Evolutionary conservation across 2,888 invertebrate genomes (phyloP).

Genomic region (Chromoteleia sp.): DNA sequence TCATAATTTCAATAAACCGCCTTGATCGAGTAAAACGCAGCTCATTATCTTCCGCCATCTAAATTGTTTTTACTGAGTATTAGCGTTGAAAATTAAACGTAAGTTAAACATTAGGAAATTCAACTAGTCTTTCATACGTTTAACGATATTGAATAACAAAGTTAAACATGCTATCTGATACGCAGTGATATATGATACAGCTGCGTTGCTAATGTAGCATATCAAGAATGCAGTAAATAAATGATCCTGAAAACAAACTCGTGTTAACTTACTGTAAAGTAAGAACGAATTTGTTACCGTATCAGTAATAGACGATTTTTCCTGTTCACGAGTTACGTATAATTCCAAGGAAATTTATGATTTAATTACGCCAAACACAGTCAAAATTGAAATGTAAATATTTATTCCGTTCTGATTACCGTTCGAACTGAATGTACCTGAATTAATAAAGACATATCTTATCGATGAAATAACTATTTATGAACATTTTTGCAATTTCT

Average conservation of each 20-base stretch:
- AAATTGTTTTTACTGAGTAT: constrained; percentile 52
- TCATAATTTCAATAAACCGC: not conserved
- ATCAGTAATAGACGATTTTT: constrained; percentile 20
- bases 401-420: not conserved
- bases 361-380: constrained; percentile 34
- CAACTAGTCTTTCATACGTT: constrained; percentile 47
- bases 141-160: constrained; percentile 58
- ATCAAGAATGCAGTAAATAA: constrained; percentile 61
- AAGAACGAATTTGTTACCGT: constrained; percentile 48
- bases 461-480: too few relatives aligned
- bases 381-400: constrained; percentile 27
- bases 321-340: not conserved
- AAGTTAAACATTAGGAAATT: constrained; percentile 39
- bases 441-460: not conserved
- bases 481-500: too few relatives aligned
- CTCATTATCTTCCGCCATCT: constrained; percentile 14
- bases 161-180: constrained; percentile 60
- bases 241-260: constrained; percentile 60
- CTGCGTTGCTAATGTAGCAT: constrained; percentile 49
- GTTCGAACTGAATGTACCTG: not conserved
- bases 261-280: constrained; percentile 53
- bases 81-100: constrained; percentile 45
- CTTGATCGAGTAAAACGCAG: not conserved
- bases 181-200: constrained; percentile 55
- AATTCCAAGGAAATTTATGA: constrained; percentile 25